These are phyloP conservation scores for Matsumurasca onukii DNA, from an alignment of 1,140 invertebrate genomes.

Conservation along the genomic window DNA sequence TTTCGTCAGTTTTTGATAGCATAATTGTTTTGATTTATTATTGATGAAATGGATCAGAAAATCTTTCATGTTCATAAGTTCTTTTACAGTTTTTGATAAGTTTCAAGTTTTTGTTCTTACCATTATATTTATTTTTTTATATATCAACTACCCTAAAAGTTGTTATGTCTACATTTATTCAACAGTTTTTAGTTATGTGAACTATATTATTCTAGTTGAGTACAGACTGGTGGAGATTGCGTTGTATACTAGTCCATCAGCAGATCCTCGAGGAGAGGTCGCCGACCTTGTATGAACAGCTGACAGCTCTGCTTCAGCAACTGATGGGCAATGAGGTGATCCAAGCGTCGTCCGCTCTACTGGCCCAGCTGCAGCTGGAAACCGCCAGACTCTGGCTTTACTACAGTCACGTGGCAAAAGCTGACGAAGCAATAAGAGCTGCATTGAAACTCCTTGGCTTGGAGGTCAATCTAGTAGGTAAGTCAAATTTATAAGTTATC, in stretches of 20 bases:
- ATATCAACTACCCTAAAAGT: too few relatives aligned
- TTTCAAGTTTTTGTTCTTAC: too few relatives aligned
- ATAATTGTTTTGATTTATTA: too few relatives aligned
- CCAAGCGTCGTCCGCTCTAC: slow-evolving; percentile 51
- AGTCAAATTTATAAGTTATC: too few relatives aligned
- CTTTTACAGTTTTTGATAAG: too few relatives aligned
- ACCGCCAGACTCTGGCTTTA: slow-evolving; percentile 69
- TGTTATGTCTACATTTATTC: too few relatives aligned
- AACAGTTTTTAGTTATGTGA: too few relatives aligned
- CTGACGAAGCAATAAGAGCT: slow-evolving; percentile 63
- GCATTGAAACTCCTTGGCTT: slow-evolving; percentile 66
- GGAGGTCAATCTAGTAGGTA: slow-evolving; percentile 35
- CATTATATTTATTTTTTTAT: too few relatives aligned
- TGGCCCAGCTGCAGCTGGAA: slow-evolving; percentile 72
- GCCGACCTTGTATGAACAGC: slow-evolving; percentile 59
- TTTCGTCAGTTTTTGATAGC: too few relatives aligned
- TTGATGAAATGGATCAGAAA: too few relatives aligned
- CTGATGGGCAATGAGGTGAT: slow-evolving; percentile 51
- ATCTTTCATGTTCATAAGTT: too few relatives aligned
- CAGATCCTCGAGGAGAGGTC: slow-evolving; percentile 70
- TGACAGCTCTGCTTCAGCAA: slow-evolving; percentile 58
- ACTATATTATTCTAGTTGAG: too few relatives aligned
- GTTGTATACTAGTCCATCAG: slow-evolving; percentile 72
- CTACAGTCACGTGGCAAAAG: slow-evolving; percentile 69
- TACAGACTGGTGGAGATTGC: slow-evolving; percentile 70